Evolutionary conservation across 2,888 invertebrate genomes (phyloP), one percentile per base, ranked within the genome.

Genomic region (Aromia moschata): DNA sequence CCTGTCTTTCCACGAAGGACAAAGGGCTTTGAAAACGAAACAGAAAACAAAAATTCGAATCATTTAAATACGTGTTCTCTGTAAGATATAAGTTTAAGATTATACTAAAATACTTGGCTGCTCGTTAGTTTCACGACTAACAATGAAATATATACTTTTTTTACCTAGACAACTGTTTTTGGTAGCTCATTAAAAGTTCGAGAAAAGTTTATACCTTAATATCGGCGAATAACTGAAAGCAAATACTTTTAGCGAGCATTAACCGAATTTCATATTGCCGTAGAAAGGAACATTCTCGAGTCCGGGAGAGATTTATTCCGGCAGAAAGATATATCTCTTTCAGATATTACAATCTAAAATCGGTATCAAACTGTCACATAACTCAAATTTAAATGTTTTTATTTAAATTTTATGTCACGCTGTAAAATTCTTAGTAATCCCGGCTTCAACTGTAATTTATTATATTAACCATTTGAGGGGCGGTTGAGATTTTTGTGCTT

Each of bases 151-250:
- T 55, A 45, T 60, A 60, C 63, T 60, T 63, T 56, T 63, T 62
- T 57, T 45, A 51, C 31, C 37, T 1, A 1, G 10, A 17, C 25
- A 46, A 54, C 58, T 60, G 62, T 61, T 60, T 65, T 63, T 44
- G 54, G 55, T 49, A 57, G 65, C 53, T 65, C 65, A 60, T 65
- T 65, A 63, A 65, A 65, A 65, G 55, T 65, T 65, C 46, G n/a
- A 10, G 55, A 52, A 54, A 61, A 60, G 51, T 65, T 60, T 15
- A 40, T 31, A 36, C 20, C 38, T 36, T 58, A 61, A 64, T 57
- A 57, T 56, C 37, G 36, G 44, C 49, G 58, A 58, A 43, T 58
- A 58, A 63, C 58, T 36, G 40, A 46, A 33, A 47, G 55, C 56
- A 64, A 64, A 64, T 64, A 64, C 54, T 41, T 40, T 36, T 31